A percentile compares a stretch with the other conserved stretches of the same genome.
phyloP scores from a whole-genome alignment of 2,113 vertebrate genomes.

The Gadus chalcogrammus region DNA sequence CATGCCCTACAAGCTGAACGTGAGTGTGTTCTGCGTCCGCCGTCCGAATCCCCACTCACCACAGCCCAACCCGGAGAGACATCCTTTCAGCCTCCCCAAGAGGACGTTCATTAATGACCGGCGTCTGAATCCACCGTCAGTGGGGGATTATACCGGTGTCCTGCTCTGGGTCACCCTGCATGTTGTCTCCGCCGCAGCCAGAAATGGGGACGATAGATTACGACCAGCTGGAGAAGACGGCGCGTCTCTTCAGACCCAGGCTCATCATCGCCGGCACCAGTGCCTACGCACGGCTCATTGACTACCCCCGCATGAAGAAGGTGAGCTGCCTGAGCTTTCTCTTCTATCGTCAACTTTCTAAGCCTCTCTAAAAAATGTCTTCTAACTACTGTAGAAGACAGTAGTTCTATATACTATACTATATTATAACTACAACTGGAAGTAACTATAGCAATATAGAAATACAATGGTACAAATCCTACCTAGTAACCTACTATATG shows the following conservation, averaged over 20 bases:
- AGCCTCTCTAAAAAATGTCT: neutral
- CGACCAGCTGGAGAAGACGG: conserved; percentile 45
- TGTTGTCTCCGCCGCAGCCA: conserved; percentile 25
- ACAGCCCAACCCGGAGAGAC: no score
- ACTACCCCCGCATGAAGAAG: conserved; percentile 53
- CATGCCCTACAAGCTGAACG: conserved; percentile 91
- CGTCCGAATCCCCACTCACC: neutral
- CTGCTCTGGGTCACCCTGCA: neutral
- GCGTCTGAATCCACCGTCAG: no score
- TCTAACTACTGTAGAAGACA: no score
- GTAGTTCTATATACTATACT: no score
- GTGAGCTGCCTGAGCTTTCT: conserved; percentile 9
- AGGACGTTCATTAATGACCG: no score
- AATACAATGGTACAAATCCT: no score
- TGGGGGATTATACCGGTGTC: neutral
- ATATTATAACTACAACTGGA: no score
- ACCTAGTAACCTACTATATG: no score
- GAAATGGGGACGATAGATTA: conserved; percentile 55
- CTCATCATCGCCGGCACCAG: conserved; percentile 59
- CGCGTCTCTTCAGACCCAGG: conserved; percentile 52
- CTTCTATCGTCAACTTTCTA: neutral
- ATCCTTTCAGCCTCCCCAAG: no score
- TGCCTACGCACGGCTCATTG: conserved; percentile 50
- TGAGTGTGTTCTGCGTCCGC: conserved; percentile 63
- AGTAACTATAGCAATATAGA: no score